phyloP scores from a whole-genome alignment of 2,888 invertebrate genomes.

The Acrocera orbiculus region DNA sequence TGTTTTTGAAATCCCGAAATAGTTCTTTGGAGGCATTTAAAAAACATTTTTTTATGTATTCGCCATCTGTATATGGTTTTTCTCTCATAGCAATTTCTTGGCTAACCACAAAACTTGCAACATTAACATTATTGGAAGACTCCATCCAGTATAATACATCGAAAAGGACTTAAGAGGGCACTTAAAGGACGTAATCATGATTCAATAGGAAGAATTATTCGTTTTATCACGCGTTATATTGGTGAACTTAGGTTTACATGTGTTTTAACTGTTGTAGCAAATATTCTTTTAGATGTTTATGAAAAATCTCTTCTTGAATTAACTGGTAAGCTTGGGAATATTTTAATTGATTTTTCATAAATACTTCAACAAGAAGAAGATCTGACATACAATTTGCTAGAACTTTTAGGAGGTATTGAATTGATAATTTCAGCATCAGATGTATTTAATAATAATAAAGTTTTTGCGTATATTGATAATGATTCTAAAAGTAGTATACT shows the following conservation, averaged over 20 bases:
- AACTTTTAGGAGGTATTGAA: constrained; percentile 51
- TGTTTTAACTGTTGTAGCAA: constrained; percentile 53
- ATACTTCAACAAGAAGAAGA: constrained; percentile 49
- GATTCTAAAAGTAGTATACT: no score
- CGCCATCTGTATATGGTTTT: no score
- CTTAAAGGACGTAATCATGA: constrained; percentile 52
- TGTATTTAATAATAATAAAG: no score
- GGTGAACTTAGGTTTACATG: constrained; percentile 57
- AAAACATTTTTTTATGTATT: no score
- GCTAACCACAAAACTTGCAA: no score
- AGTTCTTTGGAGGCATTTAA: no score
- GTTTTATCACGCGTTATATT: constrained; percentile 57
- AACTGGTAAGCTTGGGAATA: constrained; percentile 40
- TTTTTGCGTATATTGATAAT: no score
- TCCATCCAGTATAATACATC: no score
- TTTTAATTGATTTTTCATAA: constrained; percentile 42
- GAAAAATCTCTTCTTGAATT: constrained; percentile 44
- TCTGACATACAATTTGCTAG: constrained; percentile 42
- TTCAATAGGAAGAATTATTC: constrained; percentile 45
- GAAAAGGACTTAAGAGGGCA: constrained; percentile 60
- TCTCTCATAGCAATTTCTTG: no score
- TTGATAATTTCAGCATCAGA: constrained; percentile 45
- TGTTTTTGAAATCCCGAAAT: no score
- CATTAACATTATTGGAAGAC: no score
- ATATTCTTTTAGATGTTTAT: constrained; percentile 58